Evolutionary conservation across 2,888 invertebrate genomes (phyloP).

Genomic region (Galerucella pusilla): DNA sequence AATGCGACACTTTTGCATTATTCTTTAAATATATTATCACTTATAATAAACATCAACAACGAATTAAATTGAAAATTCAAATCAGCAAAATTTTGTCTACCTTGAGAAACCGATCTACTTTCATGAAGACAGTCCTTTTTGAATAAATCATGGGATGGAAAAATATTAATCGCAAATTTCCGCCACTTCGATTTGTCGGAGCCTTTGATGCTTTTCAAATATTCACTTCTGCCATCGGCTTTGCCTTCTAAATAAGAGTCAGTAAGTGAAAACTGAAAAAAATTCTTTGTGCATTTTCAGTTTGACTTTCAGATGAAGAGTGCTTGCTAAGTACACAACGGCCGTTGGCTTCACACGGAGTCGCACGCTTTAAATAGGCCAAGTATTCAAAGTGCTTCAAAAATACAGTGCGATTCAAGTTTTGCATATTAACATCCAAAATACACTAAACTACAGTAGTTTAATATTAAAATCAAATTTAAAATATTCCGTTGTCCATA

Average conservation of each 20-base stretch:
- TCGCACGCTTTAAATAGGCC: neutral
- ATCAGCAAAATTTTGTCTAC: neutral
- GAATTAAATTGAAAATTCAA: neutral
- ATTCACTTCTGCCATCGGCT: constrained; percentile 7
- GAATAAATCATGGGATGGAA: constrained; percentile 19
- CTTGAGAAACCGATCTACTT: neutral
- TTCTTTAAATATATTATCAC: neutral
- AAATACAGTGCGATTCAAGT: neutral
- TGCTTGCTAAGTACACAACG: constrained; percentile 25
- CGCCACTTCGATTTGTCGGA: constrained; percentile 8
- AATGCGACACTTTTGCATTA: neutral
- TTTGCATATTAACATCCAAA: no score
- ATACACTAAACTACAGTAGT: no score
- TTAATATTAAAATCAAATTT: no score
- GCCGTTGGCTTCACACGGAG: constrained; percentile 25
- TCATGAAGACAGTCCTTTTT: constrained; percentile 8
- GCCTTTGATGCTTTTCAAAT: constrained; percentile 14
- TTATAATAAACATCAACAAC: neutral
- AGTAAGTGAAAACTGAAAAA: constrained; percentile 16
- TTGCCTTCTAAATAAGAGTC: constrained; percentile 22
- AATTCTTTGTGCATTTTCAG: constrained; percentile 38
- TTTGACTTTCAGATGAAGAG: constrained; percentile 29
- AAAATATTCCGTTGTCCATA: no score
- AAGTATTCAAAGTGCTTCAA: neutral
- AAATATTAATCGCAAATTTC: constrained; percentile 16